A percentile compares a stretch with the other conserved stretches of the same genome.
These are phyloP conservation scores for Tenthredo scrophulariae DNA, from an alignment of 2,888 invertebrate genomes.

Conservation along the genomic window DNA sequence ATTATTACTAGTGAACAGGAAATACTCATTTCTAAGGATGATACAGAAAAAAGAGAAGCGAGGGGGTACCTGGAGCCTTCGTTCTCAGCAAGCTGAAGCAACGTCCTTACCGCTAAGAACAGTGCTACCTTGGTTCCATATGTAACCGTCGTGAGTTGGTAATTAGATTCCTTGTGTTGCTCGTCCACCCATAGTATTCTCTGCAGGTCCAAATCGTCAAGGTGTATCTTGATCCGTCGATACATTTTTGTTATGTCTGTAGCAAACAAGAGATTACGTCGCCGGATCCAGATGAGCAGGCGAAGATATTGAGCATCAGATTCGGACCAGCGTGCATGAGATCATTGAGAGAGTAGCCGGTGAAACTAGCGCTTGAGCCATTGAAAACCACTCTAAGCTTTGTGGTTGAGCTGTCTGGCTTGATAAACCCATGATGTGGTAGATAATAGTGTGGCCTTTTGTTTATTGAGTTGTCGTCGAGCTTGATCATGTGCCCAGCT, in stretches of 20 bases:
- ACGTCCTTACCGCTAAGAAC: constrained; percentile 48
- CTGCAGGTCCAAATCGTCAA: constrained; percentile 46
- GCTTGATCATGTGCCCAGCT: constrained; percentile 11
- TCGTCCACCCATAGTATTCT: constrained; percentile 50
- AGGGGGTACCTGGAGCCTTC: too few species aligned
- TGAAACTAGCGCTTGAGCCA: constrained; percentile 37
- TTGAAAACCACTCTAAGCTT: constrained; percentile 53
- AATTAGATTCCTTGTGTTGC: background rate
- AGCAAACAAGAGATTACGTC: background rate
- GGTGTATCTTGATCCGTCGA: constrained; percentile 50
- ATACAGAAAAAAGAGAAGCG: too few species aligned
- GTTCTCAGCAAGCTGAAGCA: too few species aligned
- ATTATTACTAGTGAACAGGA: too few species aligned
- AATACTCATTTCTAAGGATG: too few species aligned
- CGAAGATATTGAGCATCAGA: constrained; percentile 36
- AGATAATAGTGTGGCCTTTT: constrained; percentile 21
- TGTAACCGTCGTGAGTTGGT: constrained; percentile 53
- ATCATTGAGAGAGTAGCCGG: constrained; percentile 45
- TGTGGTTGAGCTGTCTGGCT: constrained; percentile 48
- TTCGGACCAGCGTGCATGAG: constrained; percentile 55
- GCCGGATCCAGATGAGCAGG: constrained; percentile 37
- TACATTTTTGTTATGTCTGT: constrained; percentile 36
- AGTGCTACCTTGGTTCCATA: constrained; percentile 55
- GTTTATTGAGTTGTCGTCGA: background rate
- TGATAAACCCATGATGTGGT: constrained; percentile 35